These are phyloP conservation scores for Lutjanus argentimaculatus DNA, from an alignment of 2,797 vertebrate species.

Conservation along the genomic window DNA sequence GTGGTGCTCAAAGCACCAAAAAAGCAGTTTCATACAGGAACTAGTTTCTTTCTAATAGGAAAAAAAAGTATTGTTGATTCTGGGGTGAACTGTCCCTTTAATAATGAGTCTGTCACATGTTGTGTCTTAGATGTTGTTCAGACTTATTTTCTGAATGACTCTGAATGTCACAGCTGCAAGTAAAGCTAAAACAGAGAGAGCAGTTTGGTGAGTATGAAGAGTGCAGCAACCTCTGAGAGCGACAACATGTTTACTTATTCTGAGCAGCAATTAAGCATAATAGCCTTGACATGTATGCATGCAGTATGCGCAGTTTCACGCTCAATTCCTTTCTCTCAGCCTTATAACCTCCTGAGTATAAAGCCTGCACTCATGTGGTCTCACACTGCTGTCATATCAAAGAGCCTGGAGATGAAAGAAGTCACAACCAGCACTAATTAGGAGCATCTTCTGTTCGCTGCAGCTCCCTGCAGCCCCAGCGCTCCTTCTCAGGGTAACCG, in stretches of 20 bases:
- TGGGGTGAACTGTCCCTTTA: too few species aligned
- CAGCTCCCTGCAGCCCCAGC: conserved; percentile 22
- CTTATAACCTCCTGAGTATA: conserved; percentile 5
- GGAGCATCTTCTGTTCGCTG: conserved; percentile 25
- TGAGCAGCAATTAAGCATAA: neutral
- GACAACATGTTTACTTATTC: neutral
- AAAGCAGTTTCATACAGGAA: too few species aligned
- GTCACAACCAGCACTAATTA: conserved; percentile 54
- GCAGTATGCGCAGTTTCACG: neutral
- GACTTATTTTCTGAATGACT: neutral
- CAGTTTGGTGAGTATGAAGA: neutral
- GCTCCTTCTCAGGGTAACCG: conserved; percentile 14
- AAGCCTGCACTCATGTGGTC: neutral
- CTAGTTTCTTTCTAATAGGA: too few species aligned
- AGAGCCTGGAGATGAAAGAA: conserved; percentile 61
- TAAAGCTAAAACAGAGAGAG: neutral
- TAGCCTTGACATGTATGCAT: conserved; percentile 9
- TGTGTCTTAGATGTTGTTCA: neutral
- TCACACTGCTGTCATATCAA: conserved; percentile 49
- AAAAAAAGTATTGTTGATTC: too few species aligned
- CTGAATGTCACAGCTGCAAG: neutral
- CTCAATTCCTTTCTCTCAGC: neutral
- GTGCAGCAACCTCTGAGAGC: neutral
- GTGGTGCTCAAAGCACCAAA: too few species aligned
- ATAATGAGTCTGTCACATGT: neutral